A percentile compares a stretch with the other conserved stretches of the same genome.
Evolutionary conservation across 2,888 invertebrate species (phyloP).

Genomic region (Osmoderma eremita): DNA sequence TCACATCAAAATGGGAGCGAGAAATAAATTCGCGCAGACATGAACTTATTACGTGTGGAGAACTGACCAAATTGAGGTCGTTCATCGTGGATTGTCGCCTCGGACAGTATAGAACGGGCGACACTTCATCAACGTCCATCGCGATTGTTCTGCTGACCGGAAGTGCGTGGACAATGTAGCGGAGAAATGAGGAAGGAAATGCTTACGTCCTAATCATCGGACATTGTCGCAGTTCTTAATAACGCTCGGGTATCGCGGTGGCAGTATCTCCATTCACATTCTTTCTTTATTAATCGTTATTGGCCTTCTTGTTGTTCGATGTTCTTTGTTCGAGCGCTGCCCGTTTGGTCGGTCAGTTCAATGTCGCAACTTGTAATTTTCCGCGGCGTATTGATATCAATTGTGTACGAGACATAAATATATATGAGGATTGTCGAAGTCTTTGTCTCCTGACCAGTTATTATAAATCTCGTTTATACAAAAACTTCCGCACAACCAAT

Average conservation of each 20-base stretch:
- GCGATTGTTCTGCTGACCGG: constrained; percentile 41
- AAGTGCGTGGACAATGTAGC: constrained; percentile 37
- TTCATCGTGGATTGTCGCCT: constrained; percentile 40
- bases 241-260: constrained; percentile 14
- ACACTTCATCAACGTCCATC: constrained; percentile 39
- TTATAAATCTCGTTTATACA: neutral
- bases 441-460: neutral
- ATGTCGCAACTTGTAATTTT: constrained; percentile 20
- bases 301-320: constrained; percentile 10
- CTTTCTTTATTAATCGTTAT: constrained; percentile 28
- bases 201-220: constrained; percentile 37
- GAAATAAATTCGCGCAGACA: constrained; percentile 21
- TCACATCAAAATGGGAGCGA: no score
- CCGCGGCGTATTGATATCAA: neutral
- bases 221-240: constrained; percentile 33
- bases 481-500: no score
- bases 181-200: constrained; percentile 40
- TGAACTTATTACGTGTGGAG: constrained; percentile 26
- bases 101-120: constrained; percentile 35
- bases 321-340: constrained; percentile 13
- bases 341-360: constrained; percentile 2
- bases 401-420: neutral
- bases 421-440: no score
- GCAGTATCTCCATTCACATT: neutral
- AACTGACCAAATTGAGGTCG: constrained; percentile 34